Percentiles rank a stretch among this genome's conserved stretches.
phyloP scores from a whole-genome alignment of 2,888 invertebrate genomes.

The Acanthopleura granulata region DNA sequence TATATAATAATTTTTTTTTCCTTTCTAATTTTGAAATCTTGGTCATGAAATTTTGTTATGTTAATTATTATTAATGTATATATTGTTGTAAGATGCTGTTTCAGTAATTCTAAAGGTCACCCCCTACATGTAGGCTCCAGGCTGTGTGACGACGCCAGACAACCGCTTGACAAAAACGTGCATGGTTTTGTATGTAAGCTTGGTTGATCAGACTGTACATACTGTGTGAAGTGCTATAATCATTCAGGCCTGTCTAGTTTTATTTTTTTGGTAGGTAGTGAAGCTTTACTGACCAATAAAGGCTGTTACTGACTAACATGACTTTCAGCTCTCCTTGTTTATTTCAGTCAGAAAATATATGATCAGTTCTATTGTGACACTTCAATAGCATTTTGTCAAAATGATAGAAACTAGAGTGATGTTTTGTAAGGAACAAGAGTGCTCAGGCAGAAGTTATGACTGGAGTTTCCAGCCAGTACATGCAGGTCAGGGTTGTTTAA shows the following conservation, averaged over 20 bases:
- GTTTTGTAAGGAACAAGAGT: too few species aligned
- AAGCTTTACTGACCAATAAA: slow-evolving; percentile 9
- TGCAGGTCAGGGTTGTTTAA: too few species aligned
- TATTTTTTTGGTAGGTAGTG: slow-evolving; percentile 1
- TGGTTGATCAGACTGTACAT: slow-evolving; percentile 5
- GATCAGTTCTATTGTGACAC: too few species aligned
- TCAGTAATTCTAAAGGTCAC: not conserved
- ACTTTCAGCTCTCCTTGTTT: not conserved
- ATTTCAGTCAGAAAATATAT: too few species aligned
- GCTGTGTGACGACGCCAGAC: not conserved
- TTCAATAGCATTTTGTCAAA: too few species aligned
- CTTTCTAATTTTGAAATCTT: not conserved
- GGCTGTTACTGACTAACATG: slow-evolving; percentile 6
- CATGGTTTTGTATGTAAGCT: slow-evolving; percentile 10
- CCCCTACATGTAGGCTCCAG: not conserved
- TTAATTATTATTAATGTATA: slow-evolving; percentile 1
- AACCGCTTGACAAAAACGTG: not conserved
- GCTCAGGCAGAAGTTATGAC: too few species aligned
- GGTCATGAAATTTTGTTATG: slow-evolving; percentile 3
- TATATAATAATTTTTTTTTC: not conserved
- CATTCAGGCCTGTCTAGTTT: slow-evolving; percentile 12
- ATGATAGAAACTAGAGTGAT: too few species aligned
- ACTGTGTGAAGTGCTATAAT: slow-evolving; percentile 12
- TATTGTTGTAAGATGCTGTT: slow-evolving; percentile 8
- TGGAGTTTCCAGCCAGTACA: too few species aligned